Evolutionary conservation across 2,113 vertebrate species (phyloP), one percentile per base, ranked within the genome.

Genomic region (Oryzias curvinotus): DNA sequence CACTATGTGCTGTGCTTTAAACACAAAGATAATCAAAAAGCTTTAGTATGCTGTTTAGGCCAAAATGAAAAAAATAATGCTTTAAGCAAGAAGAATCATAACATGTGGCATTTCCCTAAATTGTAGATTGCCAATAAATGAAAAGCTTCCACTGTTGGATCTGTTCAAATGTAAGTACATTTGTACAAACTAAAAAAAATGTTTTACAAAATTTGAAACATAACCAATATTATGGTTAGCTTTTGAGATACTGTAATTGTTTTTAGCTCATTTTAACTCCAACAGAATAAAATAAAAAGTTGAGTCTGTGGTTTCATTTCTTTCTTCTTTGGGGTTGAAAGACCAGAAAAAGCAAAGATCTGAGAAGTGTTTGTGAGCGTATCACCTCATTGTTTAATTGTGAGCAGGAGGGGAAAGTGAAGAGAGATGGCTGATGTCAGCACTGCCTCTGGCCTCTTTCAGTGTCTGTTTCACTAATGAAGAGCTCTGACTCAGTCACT

Each of bases 391-490:
- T 57, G 16, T 57, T 18, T 68, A 62, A 52, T 52, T 49, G 10
- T 49, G 62, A 41, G 65, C 15, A 47, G 53, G 47, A 52, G 23
- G 56, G 30, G 41, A 30, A 59, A 46, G 52, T 49, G 42, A 18
- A 3, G 12, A 68, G 30, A 64, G 68, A 57, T 14, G 41, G 62
- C 71, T 80, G 52, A 76, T 73, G 71, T 82, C 71, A 80, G 66
- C 58, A 43, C 44, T 13, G 30, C 62, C 70, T 78, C 63, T 53
- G 65, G 43, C 54, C 73, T 42, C 12, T 64, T 80, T 75, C 72
- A 76, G 65, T 75, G 82, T 76, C 78, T 52, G 65, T 74, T 71
- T 51, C 65, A 70, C 68, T 82, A 74, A 82, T 82, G 65, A 83
- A 73, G 81, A 66, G 47, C 63, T 65, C 48, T 75, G 78, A 77